A percentile compares a stretch with the other conserved stretches of the same genome.
Conservation (phyloP, 2,888 invertebrate genomes). For the Heterodera filipjevi region DNA sequence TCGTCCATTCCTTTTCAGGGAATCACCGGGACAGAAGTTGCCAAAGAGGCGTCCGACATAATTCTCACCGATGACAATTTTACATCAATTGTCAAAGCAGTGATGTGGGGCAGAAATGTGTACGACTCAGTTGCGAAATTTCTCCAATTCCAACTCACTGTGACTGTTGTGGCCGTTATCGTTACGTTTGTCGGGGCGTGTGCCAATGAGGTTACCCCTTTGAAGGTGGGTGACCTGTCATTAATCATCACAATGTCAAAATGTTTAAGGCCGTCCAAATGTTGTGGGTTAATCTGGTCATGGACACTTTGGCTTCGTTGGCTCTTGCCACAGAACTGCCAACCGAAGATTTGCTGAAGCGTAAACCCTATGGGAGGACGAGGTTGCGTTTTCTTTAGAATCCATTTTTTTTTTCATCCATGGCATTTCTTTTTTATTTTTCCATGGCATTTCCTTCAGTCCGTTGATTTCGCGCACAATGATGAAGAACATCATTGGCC, state of each 20-base stretch:
- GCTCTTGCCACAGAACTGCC: constrained; percentile 71
- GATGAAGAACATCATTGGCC: constrained; percentile 94
- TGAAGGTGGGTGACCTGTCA: constrained; percentile 45
- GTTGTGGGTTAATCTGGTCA: constrained; percentile 70
- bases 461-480: constrained; percentile 78
- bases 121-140: constrained; percentile 71
- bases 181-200: constrained; percentile 98
- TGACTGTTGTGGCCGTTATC: constrained; percentile 96
- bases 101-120: constrained; percentile 99
- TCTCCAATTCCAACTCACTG: constrained; percentile 83
- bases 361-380: constrained; percentile 69
- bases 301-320: constrained; percentile 71
- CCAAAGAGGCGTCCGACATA: constrained; percentile 94
- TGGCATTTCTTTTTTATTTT: not conserved
- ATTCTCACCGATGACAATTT: constrained; percentile 98
- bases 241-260: not conserved
- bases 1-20: constrained; percentile 32
- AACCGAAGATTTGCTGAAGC: constrained; percentile 68
- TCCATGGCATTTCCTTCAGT: constrained; percentile 41
- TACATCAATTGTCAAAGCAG: constrained; percentile 97
- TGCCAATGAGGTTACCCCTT: constrained; percentile 71
- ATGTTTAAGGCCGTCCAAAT: constrained; percentile 66
- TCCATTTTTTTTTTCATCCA: not conserved
- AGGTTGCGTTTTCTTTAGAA: too few relatives aligned
- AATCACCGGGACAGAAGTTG: constrained; percentile 97